Conservation (phyloP, 2,888 invertebrate genomes). For the Andrena bucephala region DNA sequence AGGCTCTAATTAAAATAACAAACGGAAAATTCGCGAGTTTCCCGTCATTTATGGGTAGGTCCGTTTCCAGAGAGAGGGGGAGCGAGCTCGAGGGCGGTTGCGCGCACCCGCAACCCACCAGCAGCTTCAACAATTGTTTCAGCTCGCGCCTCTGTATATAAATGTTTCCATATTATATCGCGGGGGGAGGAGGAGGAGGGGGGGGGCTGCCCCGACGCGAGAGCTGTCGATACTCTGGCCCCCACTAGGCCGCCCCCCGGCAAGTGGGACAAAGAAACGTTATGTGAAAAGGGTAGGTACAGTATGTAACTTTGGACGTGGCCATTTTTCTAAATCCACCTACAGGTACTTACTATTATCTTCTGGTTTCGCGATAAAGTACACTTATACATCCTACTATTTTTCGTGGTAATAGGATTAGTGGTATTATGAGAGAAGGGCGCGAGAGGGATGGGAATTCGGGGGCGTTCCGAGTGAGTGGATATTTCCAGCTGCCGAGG, state of each 20-base stretch:
- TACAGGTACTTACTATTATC: too few relatives aligned
- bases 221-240: slow-evolving; percentile 7
- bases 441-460: background rate
- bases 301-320: too few relatives aligned
- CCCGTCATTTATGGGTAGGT: slow-evolving; percentile 64
- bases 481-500: background rate
- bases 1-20: slow-evolving; percentile 84
- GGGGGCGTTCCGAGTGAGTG: background rate
- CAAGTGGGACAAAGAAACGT: background rate
- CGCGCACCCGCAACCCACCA: slow-evolving; percentile 14
- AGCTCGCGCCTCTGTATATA: slow-evolving; percentile 75
- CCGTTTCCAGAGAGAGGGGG: slow-evolving; percentile 41
- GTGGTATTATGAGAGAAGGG: background rate
- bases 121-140: slow-evolving; percentile 63
- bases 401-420: too few relatives aligned
- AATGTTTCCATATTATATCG: slow-evolving; percentile 81
- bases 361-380: too few relatives aligned
- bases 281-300: too few relatives aligned
- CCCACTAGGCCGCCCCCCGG: background rate
- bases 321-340: too few relatives aligned
- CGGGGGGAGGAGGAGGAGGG: slow-evolving; percentile 16
- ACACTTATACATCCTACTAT: too few relatives aligned
- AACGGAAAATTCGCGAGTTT: slow-evolving; percentile 76
- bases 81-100: slow-evolving; percentile 41
- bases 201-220: background rate